Percentiles rank a stretch among this genome's conserved stretches.
These are phyloP conservation scores for Agrochola lychnidis DNA, from an alignment of 2,888 invertebrate genomes.

Conservation along the genomic window DNA sequence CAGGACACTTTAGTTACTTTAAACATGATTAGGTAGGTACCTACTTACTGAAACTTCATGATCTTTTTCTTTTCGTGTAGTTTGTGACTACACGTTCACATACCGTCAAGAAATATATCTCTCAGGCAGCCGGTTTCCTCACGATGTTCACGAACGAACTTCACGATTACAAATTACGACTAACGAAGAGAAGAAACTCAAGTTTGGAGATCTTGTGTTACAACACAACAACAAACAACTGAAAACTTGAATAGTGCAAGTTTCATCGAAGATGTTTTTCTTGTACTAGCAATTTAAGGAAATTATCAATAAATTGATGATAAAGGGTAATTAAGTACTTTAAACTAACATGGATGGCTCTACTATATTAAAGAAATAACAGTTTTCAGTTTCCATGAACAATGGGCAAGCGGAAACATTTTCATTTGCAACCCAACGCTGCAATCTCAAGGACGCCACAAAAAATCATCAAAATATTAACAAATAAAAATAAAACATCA, in stretches of 20 bases:
- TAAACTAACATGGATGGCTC: neutral
- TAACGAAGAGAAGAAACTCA: neutral
- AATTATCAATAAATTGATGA: neutral
- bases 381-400: neutral
- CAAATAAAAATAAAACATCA: slow-evolving; percentile 32
- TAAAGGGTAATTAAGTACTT: neutral
- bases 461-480: slow-evolving; percentile 29
- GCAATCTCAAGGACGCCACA: slow-evolving; percentile 30
- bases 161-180: no score
- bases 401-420: neutral
- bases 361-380: neutral
- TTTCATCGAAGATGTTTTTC: neutral
- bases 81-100: no score
- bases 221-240: no score
- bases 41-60: neutral
- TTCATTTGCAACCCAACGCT: neutral
- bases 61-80: no score
- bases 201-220: neutral
- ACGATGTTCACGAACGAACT: no score
- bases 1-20: neutral
- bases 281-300: neutral
- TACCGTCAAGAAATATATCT: no score
- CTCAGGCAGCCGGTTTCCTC: no score
- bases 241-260: neutral
- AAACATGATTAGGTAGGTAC: no score